phyloP scores from a whole-genome alignment of 2,888 invertebrate species.

The Hofmannophila pseudospretella region DNA sequence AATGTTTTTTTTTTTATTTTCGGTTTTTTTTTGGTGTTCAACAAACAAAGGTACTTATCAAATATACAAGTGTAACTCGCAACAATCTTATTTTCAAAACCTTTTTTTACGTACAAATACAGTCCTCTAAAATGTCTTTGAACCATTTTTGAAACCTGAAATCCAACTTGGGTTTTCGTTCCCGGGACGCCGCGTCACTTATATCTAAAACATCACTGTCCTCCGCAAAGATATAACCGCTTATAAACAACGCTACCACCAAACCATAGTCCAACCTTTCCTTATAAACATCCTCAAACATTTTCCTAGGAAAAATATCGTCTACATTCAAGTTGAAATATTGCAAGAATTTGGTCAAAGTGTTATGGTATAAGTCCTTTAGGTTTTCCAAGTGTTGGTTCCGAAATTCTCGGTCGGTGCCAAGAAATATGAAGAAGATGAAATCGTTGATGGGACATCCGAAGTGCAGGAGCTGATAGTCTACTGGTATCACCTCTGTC shows the following conservation, averaged over 20 bases:
- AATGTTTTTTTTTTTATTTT: no score
- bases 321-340: constrained; percentile 33
- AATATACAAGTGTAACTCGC: no score
- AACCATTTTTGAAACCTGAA: constrained; percentile 24
- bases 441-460: constrained; percentile 31
- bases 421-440: constrained; percentile 28
- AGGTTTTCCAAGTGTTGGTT: constrained; percentile 26
- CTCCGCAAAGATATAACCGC: constrained; percentile 27
- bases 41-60: no score
- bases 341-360: constrained; percentile 22
- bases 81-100: no score
- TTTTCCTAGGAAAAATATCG: constrained; percentile 24
- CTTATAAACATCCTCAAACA: constrained; percentile 30
- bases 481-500: constrained; percentile 27
- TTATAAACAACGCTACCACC: constrained; percentile 17
- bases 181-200: constrained; percentile 21
- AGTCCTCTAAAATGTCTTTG: constrained; percentile 31
- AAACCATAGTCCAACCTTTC: constrained; percentile 33
- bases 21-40: no score
- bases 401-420: constrained; percentile 31
- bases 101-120: no score
- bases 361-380: constrained; percentile 28
- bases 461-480: constrained; percentile 31
- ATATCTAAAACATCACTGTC: constrained; percentile 28
- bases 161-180: constrained; percentile 20